Base-by-base conservation (phyloP, 1,140 invertebrate species). In the Pseudomyrmex concolor region DNA sequence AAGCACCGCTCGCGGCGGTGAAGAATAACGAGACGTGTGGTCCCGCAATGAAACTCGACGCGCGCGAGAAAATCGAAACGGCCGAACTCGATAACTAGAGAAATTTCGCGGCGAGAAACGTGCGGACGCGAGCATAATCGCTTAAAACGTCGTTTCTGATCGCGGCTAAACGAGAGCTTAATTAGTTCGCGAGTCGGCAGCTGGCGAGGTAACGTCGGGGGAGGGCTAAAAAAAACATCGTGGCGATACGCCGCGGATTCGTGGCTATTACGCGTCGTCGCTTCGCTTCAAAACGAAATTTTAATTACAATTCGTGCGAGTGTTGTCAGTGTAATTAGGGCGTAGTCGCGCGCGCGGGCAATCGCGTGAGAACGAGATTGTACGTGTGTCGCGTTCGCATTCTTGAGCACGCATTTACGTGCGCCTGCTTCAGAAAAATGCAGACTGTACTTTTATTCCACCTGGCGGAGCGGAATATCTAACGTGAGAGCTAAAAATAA, bases 101-200 rank as follows among this genome's bases (percentile, higher is more conserved):
- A 13, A 13, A 66, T 66, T 63, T 43, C 15, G 55, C 9, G 12
- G 9, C 9, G 51, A 34, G 34, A 77, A 59, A 68, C 25, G 54
- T 34, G 34, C 45, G 19, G 25, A n/a, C 10, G 48, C 60, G 34
- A 81, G 83, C 34, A 34, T 66, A 84, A 88, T 87, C 83, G 76
- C 80, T 88, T 77, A 77, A 87, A 88, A 82, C 83, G 60, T 50
- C 51, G 84, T 7, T 54, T 76, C 85, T 82, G 67, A 83, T 88
- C 85, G 87, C 55, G 74, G 84, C 67, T 72, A 88, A 88, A 83
- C 73, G 84, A 88, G 86, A 88, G 87, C 87, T 88, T 88, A 88
- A 88, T 88, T 88, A 88, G 87, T 88, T 88, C 82, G 87, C 77
- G 87, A 34, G 34, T 70, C 87, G 72, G 66, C 86, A 88, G 86